Evolutionary conservation across 2,113 vertebrate genomes (phyloP).

Genomic region (Carassius gibelio): DNA sequence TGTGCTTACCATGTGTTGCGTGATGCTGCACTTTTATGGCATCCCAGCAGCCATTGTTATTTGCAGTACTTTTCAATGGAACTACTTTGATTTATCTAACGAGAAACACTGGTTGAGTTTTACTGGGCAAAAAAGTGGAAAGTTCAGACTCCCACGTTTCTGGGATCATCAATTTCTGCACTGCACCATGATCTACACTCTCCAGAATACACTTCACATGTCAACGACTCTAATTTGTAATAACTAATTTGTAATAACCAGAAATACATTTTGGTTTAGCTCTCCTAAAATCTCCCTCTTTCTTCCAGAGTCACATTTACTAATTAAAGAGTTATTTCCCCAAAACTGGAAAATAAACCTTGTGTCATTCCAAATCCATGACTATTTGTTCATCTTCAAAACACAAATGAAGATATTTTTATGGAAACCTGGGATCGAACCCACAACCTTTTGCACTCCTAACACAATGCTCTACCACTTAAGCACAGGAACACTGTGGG

Average conservation of each 20-base stretch:
- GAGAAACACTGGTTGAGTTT: not conserved
- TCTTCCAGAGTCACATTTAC: not conserved
- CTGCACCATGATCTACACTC: not conserved
- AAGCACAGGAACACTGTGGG: too few relatives aligned
- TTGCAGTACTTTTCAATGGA: not conserved
- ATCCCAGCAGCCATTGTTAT: not conserved
- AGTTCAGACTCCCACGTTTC: not conserved
- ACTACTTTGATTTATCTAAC: slow-evolving; percentile 23
- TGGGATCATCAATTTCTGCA: not conserved
- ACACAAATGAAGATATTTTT: not conserved
- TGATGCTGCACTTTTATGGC: slow-evolving; percentile 1
- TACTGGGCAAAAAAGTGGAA: not conserved
- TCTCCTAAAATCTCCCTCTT: not conserved
- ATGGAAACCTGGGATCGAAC: not conserved
- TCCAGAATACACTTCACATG: not conserved
- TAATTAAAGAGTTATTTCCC: too few relatives aligned
- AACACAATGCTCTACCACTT: too few relatives aligned
- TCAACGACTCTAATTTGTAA: not conserved
- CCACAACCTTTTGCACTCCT: too few relatives aligned
- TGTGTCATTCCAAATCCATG: not conserved
- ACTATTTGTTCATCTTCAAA: not conserved
- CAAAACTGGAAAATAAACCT: not conserved
- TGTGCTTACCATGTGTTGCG: not conserved
- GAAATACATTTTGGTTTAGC: too few relatives aligned
- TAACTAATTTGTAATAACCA: not conserved